These are phyloP conservation scores for Protaetia brevitarsis DNA, from an alignment of 1,140 invertebrate species.

Conservation along the genomic window DNA sequence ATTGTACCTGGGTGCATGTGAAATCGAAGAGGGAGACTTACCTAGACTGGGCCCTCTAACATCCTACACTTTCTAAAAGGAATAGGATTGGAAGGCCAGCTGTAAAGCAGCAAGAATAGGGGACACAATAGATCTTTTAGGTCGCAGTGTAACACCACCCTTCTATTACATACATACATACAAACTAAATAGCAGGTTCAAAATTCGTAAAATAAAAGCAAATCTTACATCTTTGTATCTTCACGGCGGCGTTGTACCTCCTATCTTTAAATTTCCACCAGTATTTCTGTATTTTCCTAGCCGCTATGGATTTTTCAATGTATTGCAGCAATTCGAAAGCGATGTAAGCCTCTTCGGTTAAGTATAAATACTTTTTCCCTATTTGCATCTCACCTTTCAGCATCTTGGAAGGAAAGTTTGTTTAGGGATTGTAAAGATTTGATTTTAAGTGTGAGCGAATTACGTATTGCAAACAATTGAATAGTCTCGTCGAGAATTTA, in stretches of 20 bases:
- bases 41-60: too few species aligned
- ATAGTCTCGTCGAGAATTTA: neutral
- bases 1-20: too few species aligned
- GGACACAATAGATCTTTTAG: too few species aligned
- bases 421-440: neutral
- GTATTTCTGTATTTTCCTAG: conserved; percentile 17
- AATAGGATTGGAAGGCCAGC: too few species aligned
- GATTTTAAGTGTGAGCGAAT: neutral
- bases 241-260: neutral
- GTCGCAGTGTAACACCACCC: too few species aligned
- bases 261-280: neutral
- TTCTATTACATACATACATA: too few species aligned
- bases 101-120: too few species aligned
- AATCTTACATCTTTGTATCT: conserved; percentile 13
- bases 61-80: too few species aligned
- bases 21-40: too few species aligned
- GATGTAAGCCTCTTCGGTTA: conserved; percentile 5
- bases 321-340: conserved; percentile 9
- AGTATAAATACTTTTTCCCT: conserved; percentile 14
- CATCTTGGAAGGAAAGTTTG: neutral
- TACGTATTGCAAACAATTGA: conserved; percentile 10
- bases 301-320: conserved; percentile 1
- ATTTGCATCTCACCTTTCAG: neutral
- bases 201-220: too few species aligned
- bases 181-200: too few species aligned